Evolutionary conservation across 2,888 invertebrate genomes (phyloP).

Genomic region (Malthinus seriepunctatus): DNA sequence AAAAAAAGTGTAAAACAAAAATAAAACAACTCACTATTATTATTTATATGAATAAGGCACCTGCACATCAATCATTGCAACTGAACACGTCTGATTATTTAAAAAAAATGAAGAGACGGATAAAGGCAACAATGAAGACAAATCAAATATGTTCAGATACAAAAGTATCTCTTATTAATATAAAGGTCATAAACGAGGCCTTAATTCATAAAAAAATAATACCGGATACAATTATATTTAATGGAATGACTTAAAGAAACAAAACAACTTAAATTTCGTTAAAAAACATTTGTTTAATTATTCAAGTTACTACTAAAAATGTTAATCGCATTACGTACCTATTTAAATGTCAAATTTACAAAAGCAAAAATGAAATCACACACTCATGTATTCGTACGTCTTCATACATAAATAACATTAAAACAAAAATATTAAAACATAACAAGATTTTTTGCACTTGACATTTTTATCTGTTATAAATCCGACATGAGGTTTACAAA

Average conservation of each 20-base stretch:
- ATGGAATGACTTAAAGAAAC: constrained; percentile 7
- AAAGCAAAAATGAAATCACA: no score
- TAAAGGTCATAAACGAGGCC: background rate
- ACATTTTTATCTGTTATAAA: no score
- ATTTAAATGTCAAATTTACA: no score
- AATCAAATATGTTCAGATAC: no score
- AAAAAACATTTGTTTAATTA: background rate
- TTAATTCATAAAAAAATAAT: constrained; percentile 6
- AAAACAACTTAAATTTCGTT: background rate
- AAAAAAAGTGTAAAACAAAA: constrained; percentile 3
- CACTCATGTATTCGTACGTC: no score
- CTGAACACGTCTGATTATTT: constrained; percentile 1
- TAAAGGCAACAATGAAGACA: no score
- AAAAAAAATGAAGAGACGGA: background rate
- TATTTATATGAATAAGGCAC: constrained; percentile 24
- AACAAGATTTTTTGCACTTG: no score
- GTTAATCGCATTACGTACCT: no score
- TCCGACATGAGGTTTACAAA: no score
- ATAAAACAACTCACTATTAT: constrained; percentile 1
- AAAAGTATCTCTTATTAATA: no score
- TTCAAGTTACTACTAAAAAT: background rate
- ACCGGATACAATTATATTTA: background rate
- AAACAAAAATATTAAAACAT: no score
- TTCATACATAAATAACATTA: no score
- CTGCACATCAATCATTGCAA: constrained; percentile 16